Evolutionary conservation across 2,797 vertebrate species (phyloP), one percentile per base, ranked within the genome.

Genomic region (Hyperoplus immaculatus): DNA sequence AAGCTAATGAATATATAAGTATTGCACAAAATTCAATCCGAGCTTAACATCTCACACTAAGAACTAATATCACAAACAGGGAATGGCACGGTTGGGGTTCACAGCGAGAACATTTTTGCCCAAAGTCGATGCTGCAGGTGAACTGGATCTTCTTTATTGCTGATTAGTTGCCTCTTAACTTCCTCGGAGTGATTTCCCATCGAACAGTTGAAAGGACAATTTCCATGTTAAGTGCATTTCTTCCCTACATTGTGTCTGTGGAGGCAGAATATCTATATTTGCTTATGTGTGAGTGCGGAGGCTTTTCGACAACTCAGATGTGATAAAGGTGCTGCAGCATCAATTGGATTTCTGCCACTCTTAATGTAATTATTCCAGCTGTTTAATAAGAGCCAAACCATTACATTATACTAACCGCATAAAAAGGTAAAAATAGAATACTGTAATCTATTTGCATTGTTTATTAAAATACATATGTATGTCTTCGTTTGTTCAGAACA

Each of bases 211-310:
- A 91, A 93, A 90, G 88, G 61, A 87, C 89, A 90, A 92, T 94
- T 94, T 94, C 90, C 91, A 94, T 94, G 89, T 88, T 88, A 91
- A 92, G 93, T 92, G 87, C 81, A 88, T 87, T 86, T 60, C 72
- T 86, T 87, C 50, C 75, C 65, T 80, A 79, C 74, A 65, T 87
- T 85, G 78, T 88, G 79, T 87, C 60, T 67, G 64, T 18, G 36
- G 69, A 77, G 29, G 73, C 68, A 78, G 80, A 80, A 72, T 83
- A 78, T 88, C 67, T 81, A 53, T 64, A 74, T 57, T 63, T 71
- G 70, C 76, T 66, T 54, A 73, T 56, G 68, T 78, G 72, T 82
- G 82, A 87, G 84, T 6, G 13, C 75, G 60, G 43, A 29, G 60
- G 70, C 71, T 87, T 91, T 87, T 81, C 59, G 36, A 61, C 89